Percentiles rank a stretch among this genome's conserved stretches.
phyloP scores from a whole-genome alignment of 2,797 vertebrate genomes.

The Semaprochilodus insignis region DNA sequence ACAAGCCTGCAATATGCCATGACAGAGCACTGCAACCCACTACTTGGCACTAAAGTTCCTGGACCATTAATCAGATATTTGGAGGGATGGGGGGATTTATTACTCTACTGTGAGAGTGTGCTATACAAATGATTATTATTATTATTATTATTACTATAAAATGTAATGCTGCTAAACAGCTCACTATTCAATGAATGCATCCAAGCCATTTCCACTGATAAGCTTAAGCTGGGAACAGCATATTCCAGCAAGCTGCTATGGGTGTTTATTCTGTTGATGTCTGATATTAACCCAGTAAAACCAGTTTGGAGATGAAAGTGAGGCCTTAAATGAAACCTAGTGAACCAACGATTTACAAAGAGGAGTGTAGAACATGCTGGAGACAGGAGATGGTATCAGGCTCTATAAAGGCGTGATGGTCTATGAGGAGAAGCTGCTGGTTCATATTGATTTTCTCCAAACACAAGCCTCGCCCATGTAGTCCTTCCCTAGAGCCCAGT shows the following conservation, averaged over 20 bases:
- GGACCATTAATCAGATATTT: no score
- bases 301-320: background rate
- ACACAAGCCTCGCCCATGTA: conserved; percentile 33
- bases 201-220: background rate
- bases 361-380: background rate
- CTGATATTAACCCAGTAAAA: background rate
- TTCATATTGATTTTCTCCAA: conserved; percentile 17
- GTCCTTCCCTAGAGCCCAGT: background rate
- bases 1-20: background rate
- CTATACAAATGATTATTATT: no score
- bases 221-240: background rate
- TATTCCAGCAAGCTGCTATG: background rate
- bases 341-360: background rate
- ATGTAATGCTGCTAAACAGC: background rate
- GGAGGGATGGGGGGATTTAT: no score
- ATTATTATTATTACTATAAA: no score
- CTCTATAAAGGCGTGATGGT: background rate
- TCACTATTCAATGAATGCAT: no score
- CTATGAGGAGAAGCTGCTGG: background rate
- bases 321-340: no score
- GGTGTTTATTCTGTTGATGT: background rate
- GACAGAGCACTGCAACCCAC: no score
- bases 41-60: no score
- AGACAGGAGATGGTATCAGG: background rate
- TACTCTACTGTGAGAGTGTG: no score